phyloP scores from a whole-genome alignment of 2,888 invertebrate species.

The Pammene fasciana region DNA sequence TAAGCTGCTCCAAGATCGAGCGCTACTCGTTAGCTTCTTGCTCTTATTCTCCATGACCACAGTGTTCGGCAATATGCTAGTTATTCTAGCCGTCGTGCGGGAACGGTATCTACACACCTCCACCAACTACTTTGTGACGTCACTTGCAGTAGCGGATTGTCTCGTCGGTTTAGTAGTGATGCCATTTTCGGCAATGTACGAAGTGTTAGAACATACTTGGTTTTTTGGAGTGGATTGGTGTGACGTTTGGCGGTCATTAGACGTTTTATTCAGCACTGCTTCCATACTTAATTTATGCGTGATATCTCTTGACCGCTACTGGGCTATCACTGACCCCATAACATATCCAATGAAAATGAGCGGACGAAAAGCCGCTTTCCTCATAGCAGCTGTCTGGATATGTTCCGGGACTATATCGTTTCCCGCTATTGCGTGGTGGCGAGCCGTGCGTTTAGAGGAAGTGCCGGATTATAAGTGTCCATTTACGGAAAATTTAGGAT shows the following conservation, averaged over 20 bases:
- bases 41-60: conserved; percentile 95
- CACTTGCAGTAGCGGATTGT: conserved; percentile 97
- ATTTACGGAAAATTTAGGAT: conserved; percentile 98
- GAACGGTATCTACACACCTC: conserved; percentile 98
- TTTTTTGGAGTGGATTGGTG: conserved; percentile 98
- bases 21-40: conserved; percentile 90
- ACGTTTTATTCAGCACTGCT: conserved; percentile 98
- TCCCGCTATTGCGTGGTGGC: conserved; percentile 98
- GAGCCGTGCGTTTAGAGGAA: conserved; percentile 91
- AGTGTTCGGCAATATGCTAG: conserved; percentile 96
- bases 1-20: conserved; percentile 85
- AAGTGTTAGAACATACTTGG: conserved; percentile 95
- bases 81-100: conserved; percentile 95
- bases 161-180: conserved; percentile 98
- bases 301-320: conserved; percentile 97
- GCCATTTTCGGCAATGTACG: conserved; percentile 97
- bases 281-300: conserved; percentile 99
- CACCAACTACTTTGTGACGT: conserved; percentile 98
- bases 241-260: conserved; percentile 98
- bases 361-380: conserved; percentile 90
- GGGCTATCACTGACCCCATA: conserved; percentile 99
- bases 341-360: conserved; percentile 98
- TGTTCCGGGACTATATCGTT: conserved; percentile 98
- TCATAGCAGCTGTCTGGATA: conserved; percentile 98
- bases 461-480: conserved; percentile 94